Evolutionary conservation across 2,113 vertebrate species (phyloP).

Genomic region (cattle (Bos taurus)): DNA sequence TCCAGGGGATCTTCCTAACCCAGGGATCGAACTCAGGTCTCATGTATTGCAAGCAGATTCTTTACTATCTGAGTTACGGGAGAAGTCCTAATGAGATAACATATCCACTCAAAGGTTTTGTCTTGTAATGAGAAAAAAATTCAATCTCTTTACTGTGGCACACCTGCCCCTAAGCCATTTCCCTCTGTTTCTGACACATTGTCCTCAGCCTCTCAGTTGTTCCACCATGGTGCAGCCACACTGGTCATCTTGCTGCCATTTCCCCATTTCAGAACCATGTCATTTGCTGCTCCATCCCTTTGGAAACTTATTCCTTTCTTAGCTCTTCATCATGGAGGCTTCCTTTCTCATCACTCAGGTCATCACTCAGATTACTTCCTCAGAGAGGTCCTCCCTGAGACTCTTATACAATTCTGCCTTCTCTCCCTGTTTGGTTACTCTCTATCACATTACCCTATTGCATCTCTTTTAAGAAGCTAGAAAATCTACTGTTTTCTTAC

Average conservation of each 20-base stretch:
- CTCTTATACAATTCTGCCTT: background rate
- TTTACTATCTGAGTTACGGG: too few relatives aligned
- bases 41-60: too few relatives aligned
- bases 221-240: rapidly evolving
- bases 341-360: background rate
- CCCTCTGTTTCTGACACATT: background rate
- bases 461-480: background rate
- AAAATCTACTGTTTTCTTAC: background rate
- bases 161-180: background rate
- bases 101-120: background rate
- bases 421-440: background rate
- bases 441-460: background rate
- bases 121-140: background rate
- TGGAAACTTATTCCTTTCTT: background rate
- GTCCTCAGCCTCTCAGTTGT: background rate
- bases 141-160: rapidly evolving
- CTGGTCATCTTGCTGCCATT: background rate
- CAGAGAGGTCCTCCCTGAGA: background rate
- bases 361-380: background rate
- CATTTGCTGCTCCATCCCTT: background rate
- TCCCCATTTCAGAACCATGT: background rate
- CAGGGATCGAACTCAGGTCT: background rate
- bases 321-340: background rate
- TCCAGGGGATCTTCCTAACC: background rate
- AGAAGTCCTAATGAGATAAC: background rate